Evolutionary conservation across 2,797 vertebrate genomes (phyloP).

Genomic region (Clarias platycephalus): DNA sequence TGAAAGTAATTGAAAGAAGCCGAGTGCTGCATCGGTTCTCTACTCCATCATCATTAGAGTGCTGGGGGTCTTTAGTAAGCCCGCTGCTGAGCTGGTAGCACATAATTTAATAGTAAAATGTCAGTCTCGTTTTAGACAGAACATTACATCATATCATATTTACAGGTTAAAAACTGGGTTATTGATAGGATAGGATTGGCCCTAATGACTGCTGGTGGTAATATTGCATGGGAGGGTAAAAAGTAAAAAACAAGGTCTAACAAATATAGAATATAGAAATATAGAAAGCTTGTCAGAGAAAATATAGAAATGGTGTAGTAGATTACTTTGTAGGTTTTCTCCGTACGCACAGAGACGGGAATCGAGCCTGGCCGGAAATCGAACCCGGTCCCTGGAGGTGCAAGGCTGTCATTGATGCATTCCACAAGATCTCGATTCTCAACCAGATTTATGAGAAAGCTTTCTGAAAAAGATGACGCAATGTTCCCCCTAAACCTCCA

Average conservation of each 20-base stretch:
- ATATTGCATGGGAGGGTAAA: not conserved
- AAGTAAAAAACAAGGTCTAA: not conserved
- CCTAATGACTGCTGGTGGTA: too few species aligned
- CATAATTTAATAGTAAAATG: slow-evolving; percentile 49
- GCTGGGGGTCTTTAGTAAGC: slow-evolving; percentile 35
- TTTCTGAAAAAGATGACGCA: too few species aligned
- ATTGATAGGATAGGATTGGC: not conserved
- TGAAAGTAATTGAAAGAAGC: slow-evolving; percentile 49
- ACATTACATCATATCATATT: slow-evolving; percentile 34
- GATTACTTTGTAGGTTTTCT: not conserved
- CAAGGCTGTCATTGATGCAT: too few species aligned
- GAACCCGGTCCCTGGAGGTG: too few species aligned
- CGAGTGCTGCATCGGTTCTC: slow-evolving; percentile 46
- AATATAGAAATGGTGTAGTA: not conserved
- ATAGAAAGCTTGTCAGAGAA: not conserved
- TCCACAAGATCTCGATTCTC: too few species aligned
- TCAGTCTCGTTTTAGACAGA: slow-evolving; percentile 48
- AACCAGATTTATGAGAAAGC: too few species aligned
- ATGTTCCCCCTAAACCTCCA: too few species aligned
- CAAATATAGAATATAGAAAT: too few species aligned
- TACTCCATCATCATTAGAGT: slow-evolving; percentile 52
- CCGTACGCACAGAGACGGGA: not conserved
- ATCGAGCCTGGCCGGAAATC: too few species aligned
- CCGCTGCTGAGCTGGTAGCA: slow-evolving; percentile 37
- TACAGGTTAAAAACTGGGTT: slow-evolving; percentile 34